A percentile compares a stretch with the other conserved stretches of the same genome.
Evolutionary conservation across 2,888 invertebrate species (phyloP).

Genomic region (Drosophila prostipennis): DNA sequence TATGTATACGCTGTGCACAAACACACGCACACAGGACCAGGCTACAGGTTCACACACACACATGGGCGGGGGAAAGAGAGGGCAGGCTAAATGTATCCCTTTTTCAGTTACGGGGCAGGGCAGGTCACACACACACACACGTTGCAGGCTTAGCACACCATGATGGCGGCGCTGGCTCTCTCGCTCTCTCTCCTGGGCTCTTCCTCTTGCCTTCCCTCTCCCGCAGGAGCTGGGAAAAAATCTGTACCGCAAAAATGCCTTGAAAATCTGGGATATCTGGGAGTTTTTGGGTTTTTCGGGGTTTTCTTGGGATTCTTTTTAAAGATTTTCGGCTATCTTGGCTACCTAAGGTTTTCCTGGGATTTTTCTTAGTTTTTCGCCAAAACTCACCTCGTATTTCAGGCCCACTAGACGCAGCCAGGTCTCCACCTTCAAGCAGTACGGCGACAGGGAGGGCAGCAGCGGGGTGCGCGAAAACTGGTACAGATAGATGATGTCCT

Average conservation of each 20-base stretch:
- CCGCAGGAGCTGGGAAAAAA: constrained; percentile 62
- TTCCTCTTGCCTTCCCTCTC: constrained; percentile 22
- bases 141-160: constrained; percentile 78
- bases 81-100: constrained; percentile 74
- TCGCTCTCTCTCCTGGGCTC: constrained; percentile 7
- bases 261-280: constrained; percentile 29
- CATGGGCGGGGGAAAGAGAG: constrained; percentile 37
- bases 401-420: constrained; percentile 96
- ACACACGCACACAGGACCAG: constrained; percentile 63
- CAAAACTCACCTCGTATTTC: constrained; percentile 94
- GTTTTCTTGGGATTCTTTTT: neutral
- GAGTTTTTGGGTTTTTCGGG: constrained; percentile 1
- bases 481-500: constrained; percentile 96
- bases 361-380: neutral
- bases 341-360: neutral
- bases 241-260: constrained; percentile 75
- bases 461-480: constrained; percentile 96
- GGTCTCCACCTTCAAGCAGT: constrained; percentile 97
- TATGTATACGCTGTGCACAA: constrained; percentile 75
- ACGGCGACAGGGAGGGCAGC: constrained; percentile 95
- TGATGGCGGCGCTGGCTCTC: constrained; percentile 70
- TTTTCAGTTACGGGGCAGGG: constrained; percentile 59
- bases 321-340: neutral
- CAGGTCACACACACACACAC: constrained; percentile 44
- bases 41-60: constrained; percentile 75